Conservation (phyloP, 2,113 vertebrate genomes). For the Leptosomus discolor region DNA sequence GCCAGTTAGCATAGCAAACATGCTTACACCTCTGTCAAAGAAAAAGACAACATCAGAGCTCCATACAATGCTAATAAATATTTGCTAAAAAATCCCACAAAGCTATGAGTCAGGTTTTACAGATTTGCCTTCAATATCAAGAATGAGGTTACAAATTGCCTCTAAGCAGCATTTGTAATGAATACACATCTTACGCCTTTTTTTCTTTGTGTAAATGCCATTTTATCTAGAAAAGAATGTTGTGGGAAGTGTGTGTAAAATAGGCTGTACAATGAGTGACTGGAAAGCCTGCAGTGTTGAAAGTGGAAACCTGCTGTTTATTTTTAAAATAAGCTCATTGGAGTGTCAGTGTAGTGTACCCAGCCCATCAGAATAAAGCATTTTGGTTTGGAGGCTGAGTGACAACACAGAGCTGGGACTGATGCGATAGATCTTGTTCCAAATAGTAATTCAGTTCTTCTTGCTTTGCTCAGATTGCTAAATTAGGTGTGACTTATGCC, state of each 20-base stretch:
- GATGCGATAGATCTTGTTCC: conserved; percentile 33
- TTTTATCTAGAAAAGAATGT: background rate
- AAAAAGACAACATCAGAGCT: conserved; percentile 9
- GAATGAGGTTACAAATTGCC: background rate
- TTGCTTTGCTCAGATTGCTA: conserved; percentile 49
- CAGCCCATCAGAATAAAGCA: conserved; percentile 17
- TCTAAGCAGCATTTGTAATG: background rate
- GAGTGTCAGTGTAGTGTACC: conserved; percentile 9
- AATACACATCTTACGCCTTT: background rate
- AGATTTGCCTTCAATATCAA: background rate
- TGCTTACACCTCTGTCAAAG: conserved; percentile 78
- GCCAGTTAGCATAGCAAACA: conserved; percentile 83
- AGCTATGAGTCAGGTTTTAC: background rate
- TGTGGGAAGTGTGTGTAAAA: background rate
- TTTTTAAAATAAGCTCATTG: conserved; percentile 30
- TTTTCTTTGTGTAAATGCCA: background rate
- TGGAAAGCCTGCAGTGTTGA: conserved; percentile 18
- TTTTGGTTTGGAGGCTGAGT: conserved; percentile 13
- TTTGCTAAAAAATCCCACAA: background rate
- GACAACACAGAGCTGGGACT: conserved; percentile 15
- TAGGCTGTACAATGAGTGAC: background rate
- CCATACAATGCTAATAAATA: background rate
- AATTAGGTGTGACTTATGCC: conserved; percentile 60
- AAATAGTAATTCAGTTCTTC: conserved; percentile 33
- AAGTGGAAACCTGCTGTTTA: conserved; percentile 54